Base-by-base conservation (phyloP, 1,140 invertebrate species). In the Listronotus bonariensis region DNA sequence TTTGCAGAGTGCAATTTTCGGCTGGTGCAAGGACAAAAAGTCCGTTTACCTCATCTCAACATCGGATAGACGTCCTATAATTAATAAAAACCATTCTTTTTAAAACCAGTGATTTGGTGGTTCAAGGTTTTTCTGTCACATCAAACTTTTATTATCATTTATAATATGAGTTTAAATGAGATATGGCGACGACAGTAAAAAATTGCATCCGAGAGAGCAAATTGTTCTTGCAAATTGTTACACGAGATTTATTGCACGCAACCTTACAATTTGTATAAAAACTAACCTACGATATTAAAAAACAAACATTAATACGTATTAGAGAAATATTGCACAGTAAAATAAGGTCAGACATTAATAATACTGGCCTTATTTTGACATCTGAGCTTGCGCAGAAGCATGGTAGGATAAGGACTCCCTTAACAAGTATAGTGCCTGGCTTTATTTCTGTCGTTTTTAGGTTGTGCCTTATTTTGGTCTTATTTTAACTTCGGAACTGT, bases 101-200 rank as follows among this genome's bases (percentile, higher is more conserved):
- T 51, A 62, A 62, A 62, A 62, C 59, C 59, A 62, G 59, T 62
- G 59, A 62, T 62, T 62, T 62, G 59, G 51, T 12, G 48, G 59
- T 62, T 62, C 59, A 62, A 62, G 59, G 59, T 52, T 51, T 53
- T 26, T 40, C 59, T 53, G 59, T 62, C 59, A 62, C 49, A 62
- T 62, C 59, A 62, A 52, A 62, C 48, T 62, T 52, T 62, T 62
- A 62, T 53, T 53, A 51, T 62, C 48, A 51, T 51, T 43, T 53
- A 41, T 62, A 62, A 53, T 53, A 18, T 49, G 40, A 42, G 49
- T 31, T 62, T 51, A 41, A 51, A 51, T 51, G 57, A 41, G 53
- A 56, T 56, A 43, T 56, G 53, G 40, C 26, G 53, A 26, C 15
- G 53, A 43, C 53, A 42, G 53, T 43, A 56, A 56, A 43, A 56